Base-by-base conservation (phyloP, 2,113 vertebrate species). In the Aspidoscelis tigris region DNA sequence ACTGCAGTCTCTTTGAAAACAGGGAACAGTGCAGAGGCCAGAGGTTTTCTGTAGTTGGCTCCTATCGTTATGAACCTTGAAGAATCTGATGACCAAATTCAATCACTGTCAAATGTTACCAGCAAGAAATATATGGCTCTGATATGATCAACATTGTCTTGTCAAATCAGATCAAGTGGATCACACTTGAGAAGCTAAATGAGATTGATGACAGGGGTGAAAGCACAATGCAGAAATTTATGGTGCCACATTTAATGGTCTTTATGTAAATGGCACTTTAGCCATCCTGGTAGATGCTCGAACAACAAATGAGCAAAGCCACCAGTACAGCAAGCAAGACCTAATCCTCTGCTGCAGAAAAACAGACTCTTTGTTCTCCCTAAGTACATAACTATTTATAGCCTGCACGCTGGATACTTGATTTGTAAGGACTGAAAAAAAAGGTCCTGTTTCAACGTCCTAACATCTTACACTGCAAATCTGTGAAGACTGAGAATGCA, bases 311-410 rank as follows among this genome's bases (percentile, higher is more conserved):
- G 86, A 90, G 87, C 86, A 92, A 84, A 91, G 90, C 87, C 91
- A 87, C 80, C 90, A 91, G 85, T 55, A 91, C 76, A 89, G 87
- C 87, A 85, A 91, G 86, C 88, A 79, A 72, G n/a, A 81, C 41
- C 84, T 93, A 91, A 88, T 87, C 88, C 89, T 90, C 93, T 83
- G 61, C 80, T 84, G 83, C 5, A 75, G 89, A 89, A 94, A 91
- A 94, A 91, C 7, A 81, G 16, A 89, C 89, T 84, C 90, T 88
- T 92, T 95, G 92, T 94, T 5, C 5, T 44, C 69, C 86, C 82
- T 85, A 86, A 70, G 69, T 14, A n/a, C 81, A 81, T 6, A 82
- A 89, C 88, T 95, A 94, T 93, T 94, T 92, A 91, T 94, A 93
- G 89, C 22, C 73, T 90, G 78, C 2, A 10, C n/a, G 58, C 43